These are phyloP conservation scores for Tanytarsus gracilentus DNA, from an alignment of 2,888 invertebrate genomes.

Conservation along the genomic window DNA sequence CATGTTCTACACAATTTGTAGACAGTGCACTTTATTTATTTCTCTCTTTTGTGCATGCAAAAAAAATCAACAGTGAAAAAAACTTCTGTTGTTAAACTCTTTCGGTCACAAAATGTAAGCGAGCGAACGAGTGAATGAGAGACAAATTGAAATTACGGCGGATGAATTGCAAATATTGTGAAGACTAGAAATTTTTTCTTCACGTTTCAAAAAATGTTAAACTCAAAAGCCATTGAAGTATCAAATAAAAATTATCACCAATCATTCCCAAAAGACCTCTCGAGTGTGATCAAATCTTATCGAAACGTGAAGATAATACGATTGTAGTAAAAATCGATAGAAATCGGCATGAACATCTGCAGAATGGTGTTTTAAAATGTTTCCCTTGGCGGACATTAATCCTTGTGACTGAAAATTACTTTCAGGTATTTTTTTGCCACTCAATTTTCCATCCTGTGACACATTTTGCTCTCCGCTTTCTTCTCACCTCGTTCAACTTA, in stretches of 20 bases:
- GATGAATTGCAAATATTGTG: too few species aligned
- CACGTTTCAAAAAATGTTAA: too few species aligned
- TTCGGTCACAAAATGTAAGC: neutral
- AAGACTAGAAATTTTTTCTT: too few species aligned
- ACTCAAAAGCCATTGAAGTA: too few species aligned
- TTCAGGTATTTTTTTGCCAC: neutral
- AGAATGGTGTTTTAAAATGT: neutral
- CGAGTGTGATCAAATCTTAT: too few species aligned
- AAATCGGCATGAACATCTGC: neutral
- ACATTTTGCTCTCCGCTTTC: neutral
- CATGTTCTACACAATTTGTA: constrained; percentile 14
- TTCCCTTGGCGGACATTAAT: constrained; percentile 9
- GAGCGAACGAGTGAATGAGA: too few species aligned
- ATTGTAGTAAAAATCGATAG: neutral
- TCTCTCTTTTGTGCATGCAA: neutral
- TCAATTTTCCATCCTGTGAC: neutral
- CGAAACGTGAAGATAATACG: neutral
- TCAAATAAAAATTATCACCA: too few species aligned
- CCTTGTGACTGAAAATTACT: neutral
- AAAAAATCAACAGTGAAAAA: neutral
- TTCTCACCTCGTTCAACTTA: neutral
- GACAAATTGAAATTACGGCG: too few species aligned
- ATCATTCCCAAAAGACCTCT: too few species aligned
- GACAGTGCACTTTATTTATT: constrained; percentile 26
- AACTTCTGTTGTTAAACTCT: neutral